Evolutionary conservation across 2,797 vertebrate genomes (phyloP), one percentile per base, ranked within the genome.

Genomic region (Danio aesculapii): DNA sequence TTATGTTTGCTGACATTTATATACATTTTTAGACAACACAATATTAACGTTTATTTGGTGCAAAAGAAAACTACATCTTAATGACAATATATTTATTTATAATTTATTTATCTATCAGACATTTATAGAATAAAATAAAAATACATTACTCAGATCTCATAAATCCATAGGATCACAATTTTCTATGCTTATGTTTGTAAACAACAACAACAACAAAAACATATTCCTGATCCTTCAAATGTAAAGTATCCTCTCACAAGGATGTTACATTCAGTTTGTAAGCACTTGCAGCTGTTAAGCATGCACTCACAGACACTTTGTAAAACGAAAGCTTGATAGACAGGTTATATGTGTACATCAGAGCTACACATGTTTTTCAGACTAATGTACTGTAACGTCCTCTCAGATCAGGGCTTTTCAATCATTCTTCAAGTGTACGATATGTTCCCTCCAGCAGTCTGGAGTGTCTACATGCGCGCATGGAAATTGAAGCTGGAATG

Each of bases 401-500:
- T 47, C 10, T 64, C 17, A 72, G 68, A 72, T 64, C n/a, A 62
- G 62, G 47, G 39, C 67, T 57, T 72, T 41, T 67, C 21, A 11
- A 55, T 66, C 16, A 49, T 57, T 77, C 39, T 49, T 55, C 64
- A 77, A 79, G 69, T 39, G 53, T n/a, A 30, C 17, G 3, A 30
- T 62, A 62, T 69, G 46, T 74, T 53, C 68, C 30, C 69, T 63
- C 11, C 61, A 72, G 50, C 49, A 53, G 61, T 13, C 21, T 46
- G 49, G 47, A 58, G 49, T 47, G 49, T 64, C 74, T 57, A 58
- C 57, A 82, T 55, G 81, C 62, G 59, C 79, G 8, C 81, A 44
- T 17, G 47, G 17, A 85, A 72, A 72, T 41, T 53, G 70, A 75
- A 64, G 52, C 62, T 79, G 81, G 75, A 78, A 59, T 50, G 71